Evolutionary conservation across 2,888 invertebrate genomes (phyloP), one percentile per base, ranked within the genome.

Genomic region (Rhyacophila evoluta): DNA sequence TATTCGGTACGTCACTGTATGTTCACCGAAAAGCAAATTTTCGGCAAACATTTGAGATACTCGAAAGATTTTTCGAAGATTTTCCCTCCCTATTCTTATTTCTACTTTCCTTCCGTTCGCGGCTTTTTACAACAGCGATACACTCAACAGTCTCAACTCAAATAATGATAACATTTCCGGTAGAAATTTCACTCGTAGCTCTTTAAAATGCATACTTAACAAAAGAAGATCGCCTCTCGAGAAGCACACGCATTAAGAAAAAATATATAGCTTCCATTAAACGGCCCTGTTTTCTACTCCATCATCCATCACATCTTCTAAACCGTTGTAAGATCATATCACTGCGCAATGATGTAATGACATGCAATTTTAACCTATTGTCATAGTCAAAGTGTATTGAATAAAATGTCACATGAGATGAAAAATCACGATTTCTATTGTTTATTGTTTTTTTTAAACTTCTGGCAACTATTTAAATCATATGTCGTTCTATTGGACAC

Each of bases 121-220:
- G 55, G 55, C 55, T 55, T 55, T 55, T 55, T 55, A 55, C 55
- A 19, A 19, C 19, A 19, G 68, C 37, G 73, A 72, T 74, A 77
- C 74, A 73, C 74, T 77, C 77, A 55, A 76, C 73, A 38, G 76
- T 25, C 36, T 69, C 38, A 38, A 27, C 38, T 5, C n/a, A 67
- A 68, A 73, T 74, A 76, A 73, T 79, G 79, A 79, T 76, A 74
- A 73, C 75, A 69, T 55, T 79, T 76, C 79, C 79, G 72, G 74
- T 36, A 10, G 70, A 78, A 78, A 33, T 70, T 74, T 78, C 33
- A 8, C 19, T 41, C 73, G 39, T 37, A 19, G 28, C 25, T 36
- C 15, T 73, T 73, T 39, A 38, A 8, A 38, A 72, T 29, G 29
- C 33, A 73, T 41, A 15, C 10, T 25, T 25, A 73, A 73, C 38